Conservation (phyloP, 1,140 invertebrate genomes). For the Araneus ventricosus region DNA sequence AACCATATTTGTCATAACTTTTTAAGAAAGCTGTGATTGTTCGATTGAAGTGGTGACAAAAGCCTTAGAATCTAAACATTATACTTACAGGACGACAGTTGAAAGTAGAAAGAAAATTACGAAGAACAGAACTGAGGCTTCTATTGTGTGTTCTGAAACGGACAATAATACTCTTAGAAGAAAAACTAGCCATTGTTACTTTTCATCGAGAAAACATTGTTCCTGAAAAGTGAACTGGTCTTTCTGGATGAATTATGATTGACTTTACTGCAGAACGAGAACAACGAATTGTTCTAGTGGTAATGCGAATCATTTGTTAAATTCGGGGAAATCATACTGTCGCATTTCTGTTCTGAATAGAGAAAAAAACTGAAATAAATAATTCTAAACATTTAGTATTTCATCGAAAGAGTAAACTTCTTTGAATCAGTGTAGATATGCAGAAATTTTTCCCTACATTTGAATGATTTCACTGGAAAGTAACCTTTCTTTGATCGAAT, state of each 20-base stretch:
- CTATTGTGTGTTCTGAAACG: constrained; percentile 34
- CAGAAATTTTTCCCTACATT: too few species aligned
- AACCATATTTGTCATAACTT: constrained; percentile 21
- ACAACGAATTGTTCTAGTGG: not conserved
- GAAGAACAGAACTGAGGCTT: constrained; percentile 46
- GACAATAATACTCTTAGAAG: constrained; percentile 17
- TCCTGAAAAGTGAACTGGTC: not conserved
- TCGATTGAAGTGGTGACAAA: constrained; percentile 49
- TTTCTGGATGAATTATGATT: not conserved
- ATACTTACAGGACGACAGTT: not conserved
- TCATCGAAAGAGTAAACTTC: too few species aligned
- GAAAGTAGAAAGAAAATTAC: constrained; percentile 16
- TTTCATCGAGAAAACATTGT: constrained; percentile 36
- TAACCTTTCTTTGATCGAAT: too few species aligned
- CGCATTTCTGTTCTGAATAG: not conserved
- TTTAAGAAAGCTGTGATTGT: constrained; percentile 56
- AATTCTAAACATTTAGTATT: not conserved
- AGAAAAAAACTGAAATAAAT: not conserved
- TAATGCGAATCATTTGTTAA: not conserved
- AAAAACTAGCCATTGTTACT: not conserved
- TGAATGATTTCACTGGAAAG: too few species aligned
- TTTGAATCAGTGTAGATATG: too few species aligned
- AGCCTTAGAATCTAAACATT: constrained; percentile 53
- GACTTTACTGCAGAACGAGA: not conserved
- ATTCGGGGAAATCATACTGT: not conserved